Evolutionary conservation across 2,888 invertebrate genomes (phyloP), one percentile per base, ranked within the genome.

Genomic region (Hydraecia micacea): DNA sequence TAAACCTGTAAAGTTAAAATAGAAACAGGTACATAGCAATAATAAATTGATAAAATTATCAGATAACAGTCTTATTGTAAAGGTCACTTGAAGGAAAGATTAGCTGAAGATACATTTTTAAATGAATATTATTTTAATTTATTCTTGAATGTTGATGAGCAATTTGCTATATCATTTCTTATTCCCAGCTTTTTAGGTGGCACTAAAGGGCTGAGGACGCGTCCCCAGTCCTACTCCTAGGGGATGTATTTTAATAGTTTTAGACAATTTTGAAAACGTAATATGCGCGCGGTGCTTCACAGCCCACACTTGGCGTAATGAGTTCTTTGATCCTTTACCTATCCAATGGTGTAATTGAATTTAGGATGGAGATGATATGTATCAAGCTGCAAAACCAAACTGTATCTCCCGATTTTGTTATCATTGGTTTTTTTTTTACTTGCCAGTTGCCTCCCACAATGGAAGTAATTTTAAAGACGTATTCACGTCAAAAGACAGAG

Each of bases 11-110:
- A n/a, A 49, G 9, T 67, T 36, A 62, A 62, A 46, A 58, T 28
- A 65, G 28, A 58, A 65, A 21, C 32, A 79, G 63, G 15, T 73
- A n/a, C 11, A 15, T 39, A 55, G 15, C 2, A 49, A 49, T 49
- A 42, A 21, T 42, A 28, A n/a, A 65, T 67, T 67, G 68, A 80
- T 69, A 80, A 75, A 69, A 52, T 8, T 39, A 65, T 65, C 81
- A 69, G 81, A 69, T 80, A 80, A 62, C 67, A 69, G n/a, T 42
- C 18, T 11, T 79, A 32, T 49, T 11, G 18, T 60, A 28, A 58
- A 69, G 68, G 68, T 69, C 55, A 75, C 49, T n/a, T 18, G 72
- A 49, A 25, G 9, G 18, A 15, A 49, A n/a, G 58, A 73, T 79
- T 58, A 79, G 18, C 28, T 28, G 18, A 65, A 28, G 28, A 55